These are phyloP conservation scores for Enteromius trimaculatus DNA, from an alignment of 2,797 vertebrate genomes.

Conservation along the genomic window DNA sequence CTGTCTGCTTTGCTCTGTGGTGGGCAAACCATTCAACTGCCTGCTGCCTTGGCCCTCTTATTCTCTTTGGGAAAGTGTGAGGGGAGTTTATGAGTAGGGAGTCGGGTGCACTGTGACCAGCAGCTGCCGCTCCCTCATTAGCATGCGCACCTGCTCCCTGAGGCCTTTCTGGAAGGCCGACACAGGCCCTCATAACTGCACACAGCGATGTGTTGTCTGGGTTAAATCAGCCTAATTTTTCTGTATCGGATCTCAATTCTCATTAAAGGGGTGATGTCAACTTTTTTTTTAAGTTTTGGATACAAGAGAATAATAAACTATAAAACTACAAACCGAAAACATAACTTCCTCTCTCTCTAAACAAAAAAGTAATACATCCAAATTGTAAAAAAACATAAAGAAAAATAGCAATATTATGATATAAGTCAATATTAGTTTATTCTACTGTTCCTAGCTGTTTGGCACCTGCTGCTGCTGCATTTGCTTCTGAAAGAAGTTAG, in stretches of 20 bases:
- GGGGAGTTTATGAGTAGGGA: constrained; percentile 54
- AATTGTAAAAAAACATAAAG: background rate
- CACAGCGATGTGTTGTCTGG: constrained; percentile 40
- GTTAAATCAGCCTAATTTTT: constrained; percentile 16
- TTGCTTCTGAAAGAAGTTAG: background rate
- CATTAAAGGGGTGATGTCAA: background rate
- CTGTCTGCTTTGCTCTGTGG: constrained; percentile 57
- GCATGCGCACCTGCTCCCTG: constrained; percentile 91
- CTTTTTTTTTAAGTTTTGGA: background rate
- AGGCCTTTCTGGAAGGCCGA: constrained; percentile 69
- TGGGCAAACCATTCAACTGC: constrained; percentile 63
- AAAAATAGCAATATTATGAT: background rate
- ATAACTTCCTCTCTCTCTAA: background rate
- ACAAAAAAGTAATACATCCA: background rate
- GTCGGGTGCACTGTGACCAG: constrained; percentile 64
- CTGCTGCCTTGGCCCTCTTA: constrained; percentile 51
- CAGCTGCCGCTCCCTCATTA: constrained; percentile 89
- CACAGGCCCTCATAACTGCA: constrained; percentile 64
- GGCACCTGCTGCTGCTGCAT: background rate
- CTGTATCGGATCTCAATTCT: constrained; percentile 8
- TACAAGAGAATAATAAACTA: background rate
- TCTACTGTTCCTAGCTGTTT: background rate
- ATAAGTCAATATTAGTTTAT: background rate
- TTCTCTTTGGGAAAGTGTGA: constrained; percentile 66
- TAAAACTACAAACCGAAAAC: background rate